Evolutionary conservation across 1,140 invertebrate genomes (phyloP).

Genomic region (Brachionus calyciflorus): DNA sequence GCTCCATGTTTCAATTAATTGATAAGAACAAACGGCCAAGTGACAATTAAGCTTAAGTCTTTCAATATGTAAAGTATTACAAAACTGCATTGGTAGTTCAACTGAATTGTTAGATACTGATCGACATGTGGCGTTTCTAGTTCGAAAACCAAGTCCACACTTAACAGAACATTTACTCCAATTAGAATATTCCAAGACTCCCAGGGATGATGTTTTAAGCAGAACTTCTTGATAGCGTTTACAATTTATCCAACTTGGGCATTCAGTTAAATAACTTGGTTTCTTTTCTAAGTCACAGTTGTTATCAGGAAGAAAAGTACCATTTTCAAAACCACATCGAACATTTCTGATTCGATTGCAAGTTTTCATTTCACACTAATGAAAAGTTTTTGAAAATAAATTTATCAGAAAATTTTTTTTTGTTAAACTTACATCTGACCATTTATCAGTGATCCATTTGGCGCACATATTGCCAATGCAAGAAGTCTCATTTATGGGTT

Average conservation of each 20-base stretch:
- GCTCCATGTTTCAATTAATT: constrained; percentile 11
- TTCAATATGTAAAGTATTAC: background rate
- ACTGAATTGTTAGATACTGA: background rate
- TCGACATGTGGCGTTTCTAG: background rate
- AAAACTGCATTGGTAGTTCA: constrained; percentile 11
- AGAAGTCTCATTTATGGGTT: background rate
- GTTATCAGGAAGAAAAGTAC: background rate
- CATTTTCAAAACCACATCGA: constrained; percentile 10
- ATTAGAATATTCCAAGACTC: constrained; percentile 12
- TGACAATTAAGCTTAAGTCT: constrained; percentile 3
- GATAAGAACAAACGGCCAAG: background rate
- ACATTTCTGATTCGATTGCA: constrained; percentile 17
- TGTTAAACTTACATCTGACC: constrained; percentile 24
- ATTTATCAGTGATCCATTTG: constrained; percentile 25
- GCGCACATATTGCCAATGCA: constrained; percentile 23
- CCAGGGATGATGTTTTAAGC: background rate
- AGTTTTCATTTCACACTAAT: constrained; percentile 36
- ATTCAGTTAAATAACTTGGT: constrained; percentile 17
- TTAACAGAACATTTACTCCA: constrained; percentile 26
- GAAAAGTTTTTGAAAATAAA: background rate
- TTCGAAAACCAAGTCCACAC: constrained; percentile 36
- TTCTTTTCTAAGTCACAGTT: constrained; percentile 13
- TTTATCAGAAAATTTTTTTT: background rate
- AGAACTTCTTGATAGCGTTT: background rate
- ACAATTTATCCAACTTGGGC: constrained; percentile 8